Percentiles rank a stretch among this genome's conserved stretches.
phyloP scores from a whole-genome alignment of 2,797 vertebrate genomes.

The Numenius phaeopus region DNA sequence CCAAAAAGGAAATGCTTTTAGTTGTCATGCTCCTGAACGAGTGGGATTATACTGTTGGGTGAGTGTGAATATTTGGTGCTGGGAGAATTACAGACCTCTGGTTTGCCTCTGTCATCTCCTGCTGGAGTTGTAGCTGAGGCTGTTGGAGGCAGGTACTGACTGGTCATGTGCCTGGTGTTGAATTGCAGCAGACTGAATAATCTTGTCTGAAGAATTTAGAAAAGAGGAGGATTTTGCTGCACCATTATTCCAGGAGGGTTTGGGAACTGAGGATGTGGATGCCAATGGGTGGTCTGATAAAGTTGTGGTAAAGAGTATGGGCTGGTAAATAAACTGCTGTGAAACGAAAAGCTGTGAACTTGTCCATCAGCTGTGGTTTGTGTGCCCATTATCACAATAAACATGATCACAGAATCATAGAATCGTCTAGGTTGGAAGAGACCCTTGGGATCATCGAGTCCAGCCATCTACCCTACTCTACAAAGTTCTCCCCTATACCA shows the following conservation, averaged over 20 bases:
- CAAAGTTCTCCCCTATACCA: too few relatives aligned
- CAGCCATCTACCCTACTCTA: too few relatives aligned
- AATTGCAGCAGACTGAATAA: background rate
- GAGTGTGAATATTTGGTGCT: background rate
- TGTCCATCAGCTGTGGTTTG: background rate
- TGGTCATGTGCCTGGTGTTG: background rate
- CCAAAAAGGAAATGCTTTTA: background rate
- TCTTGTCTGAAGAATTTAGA: background rate
- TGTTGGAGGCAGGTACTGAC: background rate
- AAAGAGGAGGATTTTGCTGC: background rate
- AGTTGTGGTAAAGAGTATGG: background rate
- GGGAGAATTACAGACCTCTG: background rate
- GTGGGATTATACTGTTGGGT: background rate
- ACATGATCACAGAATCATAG: background rate
- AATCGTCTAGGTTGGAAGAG: too few relatives aligned
- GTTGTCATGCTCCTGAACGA: accelerated
- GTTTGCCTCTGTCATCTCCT: background rate
- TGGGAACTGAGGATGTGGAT: background rate
- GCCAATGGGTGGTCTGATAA: background rate
- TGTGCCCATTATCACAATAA: background rate
- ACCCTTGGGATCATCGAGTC: too few relatives aligned
- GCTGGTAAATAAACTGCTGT: background rate
- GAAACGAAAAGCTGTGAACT: background rate
- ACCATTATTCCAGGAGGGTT: background rate
- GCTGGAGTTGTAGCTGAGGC: background rate